Evolutionary conservation across 2,113 vertebrate species (phyloP), one percentile per base, ranked within the genome.

Genomic region (Desmodus rotundus): DNA sequence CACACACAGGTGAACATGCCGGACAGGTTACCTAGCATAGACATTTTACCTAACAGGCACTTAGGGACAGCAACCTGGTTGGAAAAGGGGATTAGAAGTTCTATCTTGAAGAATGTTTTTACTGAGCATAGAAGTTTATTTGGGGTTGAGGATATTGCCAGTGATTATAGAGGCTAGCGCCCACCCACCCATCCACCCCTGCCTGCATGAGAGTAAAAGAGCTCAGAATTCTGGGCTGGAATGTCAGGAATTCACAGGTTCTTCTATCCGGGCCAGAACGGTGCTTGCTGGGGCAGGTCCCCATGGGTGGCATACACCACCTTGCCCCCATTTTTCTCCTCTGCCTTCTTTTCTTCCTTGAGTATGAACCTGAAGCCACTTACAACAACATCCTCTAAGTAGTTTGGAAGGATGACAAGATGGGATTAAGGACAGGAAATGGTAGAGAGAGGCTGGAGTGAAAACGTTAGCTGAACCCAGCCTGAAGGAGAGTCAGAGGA

Each of bases 371-470:
- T 5, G 67, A 89, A 95, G 85, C 61, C 92, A 73, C 77, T 92
- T 86, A 50, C 0, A 95, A 95, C 67, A 92, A 97, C 87, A 95
- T 76, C 87, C 82, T 92, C 93, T 72, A 86, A 70, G 68, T 3
- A 89, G 90, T 38, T 85, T 94, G 93, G 85, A 95, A 95, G 95
- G 95, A 73, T 76, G 93, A 96, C 88, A 97, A 97, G 2, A 16
- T 0, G 19, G 94, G 89, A 85, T 87, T 76, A 74, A 15, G 74
- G 82, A 68, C 54, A 96, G 95, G 96, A 95, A 98, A 70, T 20
- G 77, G 81, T 0, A 56, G 68, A 50, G 92, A 89, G 81, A 63
- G 87, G 33, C 89, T 43, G 28, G 47, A 47, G 54, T 91, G 93
- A 88, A 92, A 87, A 81, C 38, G 63, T 45, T 82, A 63, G 85